Evolutionary conservation across 2,888 invertebrate species (phyloP), one percentile per base, ranked within the genome.

Genomic region (Margaritifera margaritifera): DNA sequence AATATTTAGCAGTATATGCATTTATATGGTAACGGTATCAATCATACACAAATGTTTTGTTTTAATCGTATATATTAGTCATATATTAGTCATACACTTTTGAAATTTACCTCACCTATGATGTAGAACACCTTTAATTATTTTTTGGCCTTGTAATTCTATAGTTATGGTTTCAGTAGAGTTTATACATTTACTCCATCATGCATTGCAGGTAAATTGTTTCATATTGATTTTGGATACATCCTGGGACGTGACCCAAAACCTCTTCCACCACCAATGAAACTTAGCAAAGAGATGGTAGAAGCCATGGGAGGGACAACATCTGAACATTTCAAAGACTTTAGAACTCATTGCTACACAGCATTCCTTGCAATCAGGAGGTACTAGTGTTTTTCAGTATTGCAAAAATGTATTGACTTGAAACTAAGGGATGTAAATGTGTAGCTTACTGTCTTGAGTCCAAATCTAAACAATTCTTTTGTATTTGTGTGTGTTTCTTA

Each of bases 241-340:
- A 96, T 98, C 89, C 92, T 99, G 71, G 99, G 98, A 0, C 92
- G 98, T 59, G 99, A 99, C 91, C 99, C 99, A 5, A 99, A 99
- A 90, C 98, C 98, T 1, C 92, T 99, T 89, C 99, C 99, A 15
- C 98, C 99, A 19, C 98, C 99, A 8, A 99, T 99, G 98, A 99
- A 98, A 91, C 92, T 99, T 57, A 98, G 97, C 90, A 95, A 95
- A 90, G 99, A 99, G 92, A 99, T 99, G 99, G 97, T 99, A 25
- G 98, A 99, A 86, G 98, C 96, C 0, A 90, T 92, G 90, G 91
- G 91, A 27, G 91, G 91, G 6, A 80, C 83, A 5, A 79, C 82
- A 62, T 94, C 87, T 94, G 98, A 98, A 72, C 95, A 96, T 87
- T 99, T 97, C 91, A 95, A 96, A 83, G 95, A 96, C 89, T 99